phyloP scores from a whole-genome alignment of 2,888 invertebrate species.

The Drosophila kambysellisi region DNA sequence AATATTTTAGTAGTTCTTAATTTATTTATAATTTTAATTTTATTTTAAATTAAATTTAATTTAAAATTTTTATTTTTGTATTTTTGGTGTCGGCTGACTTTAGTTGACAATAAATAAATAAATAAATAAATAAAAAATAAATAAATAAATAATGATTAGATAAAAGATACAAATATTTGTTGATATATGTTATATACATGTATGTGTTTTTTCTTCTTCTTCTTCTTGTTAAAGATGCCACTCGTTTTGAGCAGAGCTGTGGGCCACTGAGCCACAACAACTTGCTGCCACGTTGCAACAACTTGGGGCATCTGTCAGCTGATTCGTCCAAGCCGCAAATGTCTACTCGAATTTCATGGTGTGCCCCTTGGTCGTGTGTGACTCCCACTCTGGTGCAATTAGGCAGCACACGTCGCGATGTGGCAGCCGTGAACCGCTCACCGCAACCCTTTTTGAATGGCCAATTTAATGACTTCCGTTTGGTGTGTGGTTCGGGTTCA shows the following conservation, averaged over 20 bases:
- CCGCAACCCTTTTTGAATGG: conserved; percentile 65
- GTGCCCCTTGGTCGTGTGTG: conserved; percentile 10
- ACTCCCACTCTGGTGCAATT: conserved; percentile 54
- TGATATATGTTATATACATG: background rate
- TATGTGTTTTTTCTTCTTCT: background rate
- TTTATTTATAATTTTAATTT: no score
- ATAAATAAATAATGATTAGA: no score
- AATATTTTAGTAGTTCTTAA: no score
- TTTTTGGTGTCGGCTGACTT: no score
- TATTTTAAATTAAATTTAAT: no score
- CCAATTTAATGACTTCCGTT: conserved; percentile 75
- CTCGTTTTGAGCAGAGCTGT: background rate
- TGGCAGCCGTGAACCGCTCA: conserved; percentile 19
- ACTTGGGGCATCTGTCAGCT: conserved; percentile 1
- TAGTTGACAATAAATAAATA: no score
- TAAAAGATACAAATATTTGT: no score
- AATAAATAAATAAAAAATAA: no score
- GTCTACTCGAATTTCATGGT: conserved; percentile 61
- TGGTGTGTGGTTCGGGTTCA: conserved; percentile 43
- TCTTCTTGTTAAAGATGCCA: background rate
- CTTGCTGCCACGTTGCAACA: background rate
- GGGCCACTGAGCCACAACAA: no score
- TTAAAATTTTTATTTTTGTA: no score
- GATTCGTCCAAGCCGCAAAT: conserved; percentile 19
- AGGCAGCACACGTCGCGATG: conserved; percentile 59